Conservation (phyloP, 2,797 vertebrate species). For the Melanotaenia boesemani region DNA sequence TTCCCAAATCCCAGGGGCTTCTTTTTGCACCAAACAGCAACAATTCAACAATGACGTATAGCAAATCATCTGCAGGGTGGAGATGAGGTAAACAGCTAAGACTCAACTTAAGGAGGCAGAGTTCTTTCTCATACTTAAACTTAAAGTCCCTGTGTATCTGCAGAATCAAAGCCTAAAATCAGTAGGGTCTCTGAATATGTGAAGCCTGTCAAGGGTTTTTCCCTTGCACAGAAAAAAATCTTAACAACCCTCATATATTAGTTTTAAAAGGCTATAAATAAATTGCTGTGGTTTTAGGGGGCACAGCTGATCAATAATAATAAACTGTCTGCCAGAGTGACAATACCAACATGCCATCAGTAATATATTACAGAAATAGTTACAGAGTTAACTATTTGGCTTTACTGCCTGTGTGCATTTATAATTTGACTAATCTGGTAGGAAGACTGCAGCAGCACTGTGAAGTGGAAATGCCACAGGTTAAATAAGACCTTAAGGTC, state of each 20-base stretch:
- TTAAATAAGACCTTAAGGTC: slow-evolving; percentile 65
- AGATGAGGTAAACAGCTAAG: slow-evolving; percentile 60
- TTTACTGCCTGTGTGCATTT: slow-evolving; percentile 53
- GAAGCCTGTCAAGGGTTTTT: slow-evolving; percentile 43
- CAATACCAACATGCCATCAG: slow-evolving; percentile 31
- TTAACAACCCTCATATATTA: slow-evolving; percentile 44
- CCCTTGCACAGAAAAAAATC: slow-evolving; percentile 20
- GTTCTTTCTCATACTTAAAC: slow-evolving; percentile 31
- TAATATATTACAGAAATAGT: slow-evolving; percentile 31
- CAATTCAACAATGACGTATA: slow-evolving; percentile 26
- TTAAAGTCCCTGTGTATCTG: slow-evolving; percentile 42
- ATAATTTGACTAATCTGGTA: slow-evolving; percentile 58
- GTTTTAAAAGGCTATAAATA: slow-evolving; percentile 60
- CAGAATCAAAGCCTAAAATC: slow-evolving; percentile 33
- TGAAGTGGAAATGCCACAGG: slow-evolving; percentile 56
- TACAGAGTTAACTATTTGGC: slow-evolving; percentile 16
- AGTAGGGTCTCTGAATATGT: slow-evolving; percentile 15
- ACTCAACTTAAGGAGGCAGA: slow-evolving; percentile 25
- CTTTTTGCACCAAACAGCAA: slow-evolving; percentile 51
- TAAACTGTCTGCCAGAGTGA: slow-evolving; percentile 31
- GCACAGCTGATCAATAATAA: slow-evolving; percentile 48
- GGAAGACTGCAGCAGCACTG: slow-evolving; percentile 40
- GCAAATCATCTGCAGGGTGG: slow-evolving; percentile 36
- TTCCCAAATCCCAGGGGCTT: slow-evolving; percentile 45
- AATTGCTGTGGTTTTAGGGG: slow-evolving; percentile 46